These are phyloP conservation scores for Micrastur ruficollis DNA, from an alignment of 2,797 vertebrate genomes.

Conservation along the genomic window DNA sequence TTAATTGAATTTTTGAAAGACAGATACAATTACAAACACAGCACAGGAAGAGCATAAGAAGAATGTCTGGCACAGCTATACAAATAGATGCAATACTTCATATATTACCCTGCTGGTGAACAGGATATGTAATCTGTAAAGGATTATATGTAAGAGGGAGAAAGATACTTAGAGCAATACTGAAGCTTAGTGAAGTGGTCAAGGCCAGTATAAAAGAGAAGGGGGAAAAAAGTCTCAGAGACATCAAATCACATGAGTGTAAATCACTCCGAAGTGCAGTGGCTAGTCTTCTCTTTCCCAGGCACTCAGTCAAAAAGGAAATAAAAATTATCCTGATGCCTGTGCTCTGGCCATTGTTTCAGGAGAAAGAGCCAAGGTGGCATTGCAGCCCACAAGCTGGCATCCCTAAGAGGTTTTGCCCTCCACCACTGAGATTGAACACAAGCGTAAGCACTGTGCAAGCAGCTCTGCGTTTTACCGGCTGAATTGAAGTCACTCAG, in stretches of 20 bases:
- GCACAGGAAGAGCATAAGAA: constrained; percentile 46
- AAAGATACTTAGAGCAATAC: background rate
- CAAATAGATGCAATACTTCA: constrained; percentile 37
- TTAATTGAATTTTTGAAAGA: constrained; percentile 56
- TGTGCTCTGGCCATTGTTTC: background rate
- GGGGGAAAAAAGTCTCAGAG: background rate
- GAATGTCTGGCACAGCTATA: constrained; percentile 27
- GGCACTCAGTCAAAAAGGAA: background rate
- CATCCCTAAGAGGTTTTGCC: background rate
- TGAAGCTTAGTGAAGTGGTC: background rate
- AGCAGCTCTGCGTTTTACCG: background rate
- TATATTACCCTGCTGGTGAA: background rate
- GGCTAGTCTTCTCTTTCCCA: background rate
- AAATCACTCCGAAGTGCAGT: background rate
- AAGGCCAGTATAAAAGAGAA: background rate
- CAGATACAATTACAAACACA: constrained; percentile 47
- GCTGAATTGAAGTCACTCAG: background rate
- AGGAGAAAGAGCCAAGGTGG: background rate
- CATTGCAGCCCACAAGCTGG: background rate
- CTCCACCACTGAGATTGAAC: background rate
- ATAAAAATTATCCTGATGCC: background rate
- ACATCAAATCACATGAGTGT: background rate
- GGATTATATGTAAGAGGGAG: background rate
- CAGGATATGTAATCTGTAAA: background rate
- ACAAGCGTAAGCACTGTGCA: background rate